Percentiles rank a stretch among this genome's conserved stretches.
phyloP scores from a whole-genome alignment of 1,140 invertebrate genomes.

The Papilio machaon region DNA sequence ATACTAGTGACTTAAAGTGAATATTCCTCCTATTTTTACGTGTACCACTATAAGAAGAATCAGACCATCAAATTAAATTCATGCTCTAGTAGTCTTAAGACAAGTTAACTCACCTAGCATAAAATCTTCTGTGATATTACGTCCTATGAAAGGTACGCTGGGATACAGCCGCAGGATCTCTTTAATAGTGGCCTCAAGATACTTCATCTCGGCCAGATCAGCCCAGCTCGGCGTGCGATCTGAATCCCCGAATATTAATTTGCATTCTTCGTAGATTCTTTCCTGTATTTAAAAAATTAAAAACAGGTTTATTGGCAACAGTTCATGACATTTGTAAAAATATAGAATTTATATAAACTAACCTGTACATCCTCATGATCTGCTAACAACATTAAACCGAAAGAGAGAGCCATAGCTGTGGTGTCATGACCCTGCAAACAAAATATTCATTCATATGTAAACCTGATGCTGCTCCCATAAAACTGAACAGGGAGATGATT shows the following conservation, averaged over 20 bases:
- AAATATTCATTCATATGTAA: conserved; percentile 44
- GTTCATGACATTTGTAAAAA: no score
- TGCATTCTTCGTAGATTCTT: conserved; percentile 83
- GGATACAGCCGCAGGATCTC: conserved; percentile 85
- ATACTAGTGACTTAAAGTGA: no score
- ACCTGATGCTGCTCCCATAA: no score
- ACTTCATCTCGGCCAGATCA: conserved; percentile 83
- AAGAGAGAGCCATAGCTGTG: conserved; percentile 66
- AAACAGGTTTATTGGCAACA: no score
- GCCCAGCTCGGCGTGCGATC: conserved; percentile 67
- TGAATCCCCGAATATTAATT: conserved; percentile 82
- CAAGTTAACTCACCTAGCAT: conserved; percentile 54
- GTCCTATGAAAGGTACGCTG: conserved; percentile 84
- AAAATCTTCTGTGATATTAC: conserved; percentile 82
- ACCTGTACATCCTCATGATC: conserved; percentile 82
- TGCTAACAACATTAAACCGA: conserved; percentile 69
- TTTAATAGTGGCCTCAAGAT: conserved; percentile 85
- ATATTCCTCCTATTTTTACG: no score
- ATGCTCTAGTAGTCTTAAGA: no score
- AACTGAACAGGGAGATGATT: no score
- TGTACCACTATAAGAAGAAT: no score
- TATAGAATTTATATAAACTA: no score
- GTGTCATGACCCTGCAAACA: conserved; percentile 76
- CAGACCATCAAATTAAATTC: no score
- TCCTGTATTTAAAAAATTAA: conserved; percentile 41